Conservation (phyloP, 2,888 invertebrate genomes). For the Helicoverpa assulta region DNA sequence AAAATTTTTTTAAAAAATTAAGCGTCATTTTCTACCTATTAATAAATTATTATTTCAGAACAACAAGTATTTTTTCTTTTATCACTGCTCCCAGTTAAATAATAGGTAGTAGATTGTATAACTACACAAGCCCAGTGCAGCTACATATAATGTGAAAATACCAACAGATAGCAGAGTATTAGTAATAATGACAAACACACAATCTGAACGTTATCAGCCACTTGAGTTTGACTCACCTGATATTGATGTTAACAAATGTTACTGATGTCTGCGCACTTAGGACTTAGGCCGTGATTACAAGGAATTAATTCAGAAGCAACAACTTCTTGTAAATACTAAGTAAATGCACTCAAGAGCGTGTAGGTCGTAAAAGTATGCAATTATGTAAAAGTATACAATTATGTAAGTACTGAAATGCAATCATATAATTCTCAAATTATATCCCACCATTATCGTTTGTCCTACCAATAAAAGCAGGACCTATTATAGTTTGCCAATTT, state of each 20-base stretch:
- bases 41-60: too few relatives aligned
- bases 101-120: neutral
- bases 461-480: neutral
- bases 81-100: neutral
- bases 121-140: neutral
- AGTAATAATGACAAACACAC: slow-evolving; percentile 35
- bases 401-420: neutral
- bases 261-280: slow-evolving; percentile 12
- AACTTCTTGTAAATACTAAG: neutral
- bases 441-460: neutral
- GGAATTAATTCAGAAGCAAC: slow-evolving; percentile 31
- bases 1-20: too few relatives aligned
- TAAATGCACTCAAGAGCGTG: neutral
- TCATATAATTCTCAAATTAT: neutral
- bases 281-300: slow-evolving; percentile 2
- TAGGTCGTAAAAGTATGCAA: neutral
- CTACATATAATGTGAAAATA: slow-evolving; percentile 26
- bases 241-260: slow-evolving; percentile 54
- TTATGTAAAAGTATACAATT: too few relatives aligned
- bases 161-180: slow-evolving; percentile 35
- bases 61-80: too few relatives aligned
- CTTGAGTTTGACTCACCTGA: slow-evolving; percentile 54
- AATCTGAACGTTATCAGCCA: slow-evolving; percentile 38
- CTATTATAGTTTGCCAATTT: neutral
- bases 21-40: too few relatives aligned